Conservation (phyloP, 2,113 vertebrate genomes). For the Pteropus alecto region DNA sequence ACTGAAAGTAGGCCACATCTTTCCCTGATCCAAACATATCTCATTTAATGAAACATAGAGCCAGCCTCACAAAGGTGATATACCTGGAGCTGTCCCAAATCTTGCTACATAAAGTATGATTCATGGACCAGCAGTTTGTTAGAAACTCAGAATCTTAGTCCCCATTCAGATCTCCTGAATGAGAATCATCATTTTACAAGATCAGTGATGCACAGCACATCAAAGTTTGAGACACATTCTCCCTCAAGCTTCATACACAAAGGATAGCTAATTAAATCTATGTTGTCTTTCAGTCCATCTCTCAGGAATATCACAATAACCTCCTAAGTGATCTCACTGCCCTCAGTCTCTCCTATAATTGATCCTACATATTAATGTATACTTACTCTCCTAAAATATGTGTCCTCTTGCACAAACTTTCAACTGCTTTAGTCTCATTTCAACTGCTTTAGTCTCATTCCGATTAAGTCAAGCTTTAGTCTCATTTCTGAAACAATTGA, state of each 20-base stretch:
- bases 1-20: neutral
- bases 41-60: neutral
- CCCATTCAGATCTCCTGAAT: neutral
- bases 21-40: neutral
- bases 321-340: no score
- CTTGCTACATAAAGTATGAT: neutral
- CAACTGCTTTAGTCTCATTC: no score
- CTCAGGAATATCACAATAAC: no score
- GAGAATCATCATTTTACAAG: neutral
- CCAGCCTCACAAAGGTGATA: neutral
- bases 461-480: neutral
- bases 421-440: no score
- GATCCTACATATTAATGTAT: no score
- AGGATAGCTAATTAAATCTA: no score
- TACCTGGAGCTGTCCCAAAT: neutral
- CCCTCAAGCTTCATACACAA: neutral
- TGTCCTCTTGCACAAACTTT: no score
- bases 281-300: no score
- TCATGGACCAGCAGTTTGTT: neutral
- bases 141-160: neutral
- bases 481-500: neutral
- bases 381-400: no score
- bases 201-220: neutral
- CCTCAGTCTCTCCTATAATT: no score
- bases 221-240: neutral